Percentiles rank a stretch among this genome's conserved stretches.
phyloP scores from a whole-genome alignment of 1,140 invertebrate genomes.

The Lordiphosa collinella region DNA sequence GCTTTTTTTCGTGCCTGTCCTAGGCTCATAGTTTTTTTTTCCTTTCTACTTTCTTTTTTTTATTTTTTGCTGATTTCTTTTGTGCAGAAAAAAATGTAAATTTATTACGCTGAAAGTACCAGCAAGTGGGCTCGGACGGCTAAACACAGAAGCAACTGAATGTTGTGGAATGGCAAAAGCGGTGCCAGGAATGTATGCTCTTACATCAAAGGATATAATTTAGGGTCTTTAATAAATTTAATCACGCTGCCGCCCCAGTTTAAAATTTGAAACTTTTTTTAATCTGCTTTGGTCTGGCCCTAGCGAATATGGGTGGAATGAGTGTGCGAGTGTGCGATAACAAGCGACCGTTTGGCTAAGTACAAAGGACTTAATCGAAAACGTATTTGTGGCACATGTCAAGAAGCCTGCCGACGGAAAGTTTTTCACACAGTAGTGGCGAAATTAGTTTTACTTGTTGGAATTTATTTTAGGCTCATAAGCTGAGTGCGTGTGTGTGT shows the following conservation, averaged over 20 bases:
- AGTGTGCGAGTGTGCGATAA: constrained; percentile 33
- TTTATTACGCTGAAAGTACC: constrained; percentile 72
- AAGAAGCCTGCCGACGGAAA: constrained; percentile 58
- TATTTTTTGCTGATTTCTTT: constrained; percentile 37
- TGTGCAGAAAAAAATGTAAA: constrained; percentile 65
- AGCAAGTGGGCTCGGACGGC: constrained; percentile 25
- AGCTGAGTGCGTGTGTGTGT: not conserved
- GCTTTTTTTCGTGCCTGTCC: constrained; percentile 37
- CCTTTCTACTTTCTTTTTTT: constrained; percentile 10
- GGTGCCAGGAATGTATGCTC: constrained; percentile 58
- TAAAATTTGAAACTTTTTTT: constrained; percentile 76
- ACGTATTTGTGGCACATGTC: constrained; percentile 61
- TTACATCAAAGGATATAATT: constrained; percentile 76
- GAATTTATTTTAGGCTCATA: constrained; percentile 28
- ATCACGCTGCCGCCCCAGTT: constrained; percentile 47
- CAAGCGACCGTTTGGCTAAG: constrained; percentile 38
- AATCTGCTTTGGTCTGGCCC: constrained; percentile 56
- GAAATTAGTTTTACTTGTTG: constrained; percentile 65
- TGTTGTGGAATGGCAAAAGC: constrained; percentile 18
- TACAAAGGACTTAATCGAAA: constrained; percentile 59
- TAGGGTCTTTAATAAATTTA: constrained; percentile 76
- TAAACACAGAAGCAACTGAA: constrained; percentile 36
- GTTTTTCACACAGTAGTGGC: constrained; percentile 48
- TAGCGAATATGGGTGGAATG: not conserved
- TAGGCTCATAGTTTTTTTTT: constrained; percentile 30